Evolutionary conservation across 2,797 vertebrate genomes (phyloP).

Genomic region (Ara ararauna): DNA sequence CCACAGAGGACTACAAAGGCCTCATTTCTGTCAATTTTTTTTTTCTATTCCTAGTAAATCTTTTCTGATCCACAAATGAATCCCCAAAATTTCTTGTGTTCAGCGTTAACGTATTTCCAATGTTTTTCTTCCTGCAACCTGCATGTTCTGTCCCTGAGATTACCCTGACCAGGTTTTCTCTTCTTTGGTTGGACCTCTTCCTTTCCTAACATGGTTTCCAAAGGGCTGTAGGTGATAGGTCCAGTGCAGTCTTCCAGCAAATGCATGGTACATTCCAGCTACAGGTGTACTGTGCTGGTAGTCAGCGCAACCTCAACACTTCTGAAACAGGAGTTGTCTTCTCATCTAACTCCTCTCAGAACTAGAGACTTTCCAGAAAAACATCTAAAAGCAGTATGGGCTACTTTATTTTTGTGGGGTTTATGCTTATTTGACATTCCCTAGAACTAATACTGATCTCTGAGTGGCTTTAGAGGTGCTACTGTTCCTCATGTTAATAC

Average conservation of each 20-base stretch:
- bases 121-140: neutral
- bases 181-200: constrained; percentile 78
- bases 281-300: neutral
- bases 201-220: constrained; percentile 51
- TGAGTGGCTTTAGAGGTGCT: neutral
- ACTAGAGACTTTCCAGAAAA: neutral
- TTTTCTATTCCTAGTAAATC: neutral
- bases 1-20: neutral
- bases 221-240: constrained; percentile 13
- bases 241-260: constrained; percentile 63
- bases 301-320: neutral
- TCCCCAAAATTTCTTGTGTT: neutral
- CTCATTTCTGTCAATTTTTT: neutral
- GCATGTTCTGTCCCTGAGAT: constrained; percentile 69
- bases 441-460: neutral
- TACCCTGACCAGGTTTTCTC: constrained; percentile 71
- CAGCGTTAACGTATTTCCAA: neutral
- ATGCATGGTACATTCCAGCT: constrained; percentile 58
- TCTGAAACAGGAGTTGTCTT: neutral
- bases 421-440: neutral
- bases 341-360: neutral
- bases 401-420: neutral
- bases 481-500: neutral
- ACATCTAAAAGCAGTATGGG: neutral
- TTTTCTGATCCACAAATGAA: constrained; percentile 32